These are phyloP conservation scores for Drosophila burlai DNA, from an alignment of 1,140 invertebrate species.

Conservation along the genomic window DNA sequence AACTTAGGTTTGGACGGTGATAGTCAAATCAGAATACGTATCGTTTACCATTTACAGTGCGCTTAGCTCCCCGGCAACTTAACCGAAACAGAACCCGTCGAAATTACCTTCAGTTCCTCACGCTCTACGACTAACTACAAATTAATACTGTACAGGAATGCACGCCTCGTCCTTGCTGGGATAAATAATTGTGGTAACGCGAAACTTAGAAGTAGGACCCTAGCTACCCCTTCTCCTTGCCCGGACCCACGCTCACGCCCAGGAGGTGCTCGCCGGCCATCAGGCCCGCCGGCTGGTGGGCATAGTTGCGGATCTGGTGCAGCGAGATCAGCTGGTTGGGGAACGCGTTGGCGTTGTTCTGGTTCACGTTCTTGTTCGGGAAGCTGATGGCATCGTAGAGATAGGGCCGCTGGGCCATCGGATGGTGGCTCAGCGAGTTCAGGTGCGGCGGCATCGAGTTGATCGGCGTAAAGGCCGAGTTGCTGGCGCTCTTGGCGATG, in stretches of 20 bases:
- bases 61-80: slow-evolving; percentile 25
- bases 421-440: slow-evolving; percentile 91
- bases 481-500: slow-evolving; percentile 87
- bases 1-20: slow-evolving; percentile 72
- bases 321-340: slow-evolving; percentile 98
- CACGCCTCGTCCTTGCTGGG: slow-evolving; percentile 42
- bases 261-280: slow-evolving; percentile 84
- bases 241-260: slow-evolving; percentile 83
- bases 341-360: slow-evolving; percentile 90
- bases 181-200: slow-evolving; percentile 16
- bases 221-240: slow-evolving; percentile 85
- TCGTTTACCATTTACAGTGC: slow-evolving; percentile 59
- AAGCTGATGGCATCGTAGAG: slow-evolving; percentile 97
- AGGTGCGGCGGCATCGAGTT: slow-evolving; percentile 94
- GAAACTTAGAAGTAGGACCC: slow-evolving; percentile 80
- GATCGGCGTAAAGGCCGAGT: slow-evolving; percentile 97
- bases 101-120: slow-evolving; percentile 15
- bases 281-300: slow-evolving; percentile 92
- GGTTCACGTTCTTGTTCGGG: slow-evolving; percentile 86
- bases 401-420: slow-evolving; percentile 92
- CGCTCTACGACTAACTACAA: slow-evolving; percentile 73
- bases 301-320: slow-evolving; percentile 98
- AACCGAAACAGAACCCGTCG: slow-evolving; percentile 31
- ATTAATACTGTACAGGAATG: slow-evolving; percentile 81
- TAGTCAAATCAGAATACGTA: slow-evolving; percentile 61